Evolutionary conservation across 2,113 vertebrate species (phyloP).

Genomic region (Vombatus ursinus): DNA sequence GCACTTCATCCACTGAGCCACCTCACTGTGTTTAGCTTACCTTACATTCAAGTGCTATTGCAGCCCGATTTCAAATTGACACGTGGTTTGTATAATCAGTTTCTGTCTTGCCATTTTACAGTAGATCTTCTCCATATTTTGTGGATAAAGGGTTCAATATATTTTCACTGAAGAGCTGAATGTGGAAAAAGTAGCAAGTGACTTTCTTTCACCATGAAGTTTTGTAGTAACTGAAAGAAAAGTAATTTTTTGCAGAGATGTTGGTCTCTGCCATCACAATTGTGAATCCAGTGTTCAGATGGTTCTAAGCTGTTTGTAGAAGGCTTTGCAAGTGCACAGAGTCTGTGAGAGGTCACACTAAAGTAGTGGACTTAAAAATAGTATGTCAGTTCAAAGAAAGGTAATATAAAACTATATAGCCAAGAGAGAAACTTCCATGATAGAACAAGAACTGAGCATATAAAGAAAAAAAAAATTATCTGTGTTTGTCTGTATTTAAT

Average conservation of each 20-base stretch:
- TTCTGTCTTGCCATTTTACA: neutral
- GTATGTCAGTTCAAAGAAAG: neutral
- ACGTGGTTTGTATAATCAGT: neutral
- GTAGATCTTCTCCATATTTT: neutral
- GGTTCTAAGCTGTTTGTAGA: neutral
- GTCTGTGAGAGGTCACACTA: neutral
- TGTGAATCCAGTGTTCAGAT: neutral
- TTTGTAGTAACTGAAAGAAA: neutral
- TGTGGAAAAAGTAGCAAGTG: slow-evolving; percentile 37
- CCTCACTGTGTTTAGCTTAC: neutral
- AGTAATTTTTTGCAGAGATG: neutral
- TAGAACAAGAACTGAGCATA: neutral
- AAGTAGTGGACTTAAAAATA: neutral
- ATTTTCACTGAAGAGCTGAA: neutral
- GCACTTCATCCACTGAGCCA: neutral
- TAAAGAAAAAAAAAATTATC: neutral
- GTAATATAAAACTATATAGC: neutral
- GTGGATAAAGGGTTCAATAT: neutral
- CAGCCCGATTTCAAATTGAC: neutral
- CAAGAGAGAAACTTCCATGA: neutral
- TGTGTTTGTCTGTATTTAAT: neutral
- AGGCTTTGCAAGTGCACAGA: neutral
- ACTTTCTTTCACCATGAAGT: slow-evolving; percentile 28
- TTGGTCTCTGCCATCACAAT: neutral
- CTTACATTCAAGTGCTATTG: neutral